Evolutionary conservation across 2,797 vertebrate species (phyloP).

Genomic region (Chrysocyon brachyurus): DNA sequence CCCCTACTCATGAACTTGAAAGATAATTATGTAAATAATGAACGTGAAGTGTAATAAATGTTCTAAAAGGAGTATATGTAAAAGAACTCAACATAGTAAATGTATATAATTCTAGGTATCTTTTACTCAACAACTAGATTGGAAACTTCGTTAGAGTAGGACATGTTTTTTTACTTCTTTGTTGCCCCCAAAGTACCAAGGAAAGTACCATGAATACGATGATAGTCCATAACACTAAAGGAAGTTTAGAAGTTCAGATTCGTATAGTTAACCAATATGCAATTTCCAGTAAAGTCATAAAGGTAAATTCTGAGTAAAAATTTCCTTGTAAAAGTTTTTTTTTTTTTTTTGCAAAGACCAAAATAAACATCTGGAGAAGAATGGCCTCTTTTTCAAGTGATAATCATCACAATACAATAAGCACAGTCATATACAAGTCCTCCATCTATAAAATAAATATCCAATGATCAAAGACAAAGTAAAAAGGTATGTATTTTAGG

Average conservation of each 20-base stretch:
- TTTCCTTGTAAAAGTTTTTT: background rate
- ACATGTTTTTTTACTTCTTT: background rate
- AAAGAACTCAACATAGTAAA: background rate
- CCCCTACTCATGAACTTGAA: background rate
- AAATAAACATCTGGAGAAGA: background rate
- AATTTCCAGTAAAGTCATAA: background rate
- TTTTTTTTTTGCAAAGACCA: background rate
- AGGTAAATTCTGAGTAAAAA: constrained; percentile 40
- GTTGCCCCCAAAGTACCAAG: background rate
- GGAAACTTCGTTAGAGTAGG: background rate
- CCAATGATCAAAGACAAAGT: background rate
- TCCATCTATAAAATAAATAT: background rate
- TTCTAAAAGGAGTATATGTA: background rate
- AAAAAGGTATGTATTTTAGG: background rate
- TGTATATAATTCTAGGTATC: background rate
- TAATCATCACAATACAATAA: background rate
- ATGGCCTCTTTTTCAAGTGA: background rate
- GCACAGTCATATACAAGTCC: background rate
- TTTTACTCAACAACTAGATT: background rate
- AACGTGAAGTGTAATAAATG: background rate
- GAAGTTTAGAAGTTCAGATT: background rate
- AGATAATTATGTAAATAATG: background rate
- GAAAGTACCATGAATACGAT: background rate
- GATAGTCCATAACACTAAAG: background rate
- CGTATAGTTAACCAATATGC: background rate